Percentiles rank a stretch among this genome's conserved stretches.
These are phyloP conservation scores for Drosophila differens DNA, from an alignment of 2,888 invertebrate species.

Conservation along the genomic window DNA sequence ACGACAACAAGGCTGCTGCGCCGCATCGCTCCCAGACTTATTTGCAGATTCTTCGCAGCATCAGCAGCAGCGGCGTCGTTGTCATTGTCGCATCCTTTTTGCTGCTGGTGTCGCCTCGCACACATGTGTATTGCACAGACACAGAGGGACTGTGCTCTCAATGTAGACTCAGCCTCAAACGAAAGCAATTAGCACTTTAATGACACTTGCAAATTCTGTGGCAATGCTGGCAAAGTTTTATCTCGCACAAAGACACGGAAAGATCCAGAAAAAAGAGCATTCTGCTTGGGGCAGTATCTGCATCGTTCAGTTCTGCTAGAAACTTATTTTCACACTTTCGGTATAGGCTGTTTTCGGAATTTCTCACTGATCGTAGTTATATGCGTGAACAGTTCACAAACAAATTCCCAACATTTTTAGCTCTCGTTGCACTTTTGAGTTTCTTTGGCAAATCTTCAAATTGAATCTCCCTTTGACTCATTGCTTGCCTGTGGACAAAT, in stretches of 20 bases:
- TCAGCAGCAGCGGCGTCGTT: background rate
- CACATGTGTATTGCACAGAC: conserved; percentile 43
- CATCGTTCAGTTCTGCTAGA: conserved; percentile 12
- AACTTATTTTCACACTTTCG: conserved; percentile 31
- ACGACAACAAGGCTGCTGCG: conserved; percentile 8
- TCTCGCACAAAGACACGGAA: conserved; percentile 31
- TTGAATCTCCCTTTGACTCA: conserved; percentile 26
- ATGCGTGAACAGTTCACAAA: background rate
- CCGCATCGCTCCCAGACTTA: conserved; percentile 35
- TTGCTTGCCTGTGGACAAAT: conserved; percentile 22
- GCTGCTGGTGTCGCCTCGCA: conserved; percentile 6
- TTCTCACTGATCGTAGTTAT: conserved; percentile 2
- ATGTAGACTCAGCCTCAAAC: conserved; percentile 51
- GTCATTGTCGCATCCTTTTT: conserved; percentile 42
- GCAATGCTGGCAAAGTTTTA: conserved; percentile 56
- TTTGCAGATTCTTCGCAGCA: conserved; percentile 40
- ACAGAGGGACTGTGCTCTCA: conserved; percentile 32
- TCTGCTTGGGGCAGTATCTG: conserved; percentile 28
- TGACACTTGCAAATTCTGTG: conserved; percentile 71
- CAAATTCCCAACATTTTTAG: conserved; percentile 6
- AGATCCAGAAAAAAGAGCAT: conserved; percentile 15
- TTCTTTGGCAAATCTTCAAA: conserved; percentile 43
- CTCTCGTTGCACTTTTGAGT: background rate
- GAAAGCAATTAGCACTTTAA: conserved; percentile 80
- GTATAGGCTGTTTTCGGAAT: conserved; percentile 26